Evolutionary conservation across 2,888 invertebrate genomes (phyloP).

Genomic region (Acronicta leporina): DNA sequence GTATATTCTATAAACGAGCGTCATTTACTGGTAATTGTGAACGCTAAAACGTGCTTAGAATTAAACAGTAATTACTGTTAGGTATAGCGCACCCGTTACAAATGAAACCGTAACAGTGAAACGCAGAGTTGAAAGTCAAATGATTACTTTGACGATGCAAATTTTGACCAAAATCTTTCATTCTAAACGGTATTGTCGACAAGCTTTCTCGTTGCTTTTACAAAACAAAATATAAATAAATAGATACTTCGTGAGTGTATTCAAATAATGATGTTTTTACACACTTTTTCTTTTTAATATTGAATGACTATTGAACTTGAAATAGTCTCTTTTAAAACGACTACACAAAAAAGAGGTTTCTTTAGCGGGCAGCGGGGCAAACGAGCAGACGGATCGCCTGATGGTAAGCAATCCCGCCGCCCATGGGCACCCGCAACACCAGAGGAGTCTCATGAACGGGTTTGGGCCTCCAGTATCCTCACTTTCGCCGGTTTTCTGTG

Average conservation of each 20-base stretch:
- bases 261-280: neutral
- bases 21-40: neutral
- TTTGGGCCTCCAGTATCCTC: no score
- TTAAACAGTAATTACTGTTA: neutral
- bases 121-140: neutral
- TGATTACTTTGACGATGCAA: neutral
- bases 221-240: neutral
- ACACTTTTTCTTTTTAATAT: neutral
- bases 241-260: neutral
- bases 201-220: conserved; percentile 1
- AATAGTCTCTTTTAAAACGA: no score
- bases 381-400: no score
- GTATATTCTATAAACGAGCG: neutral
- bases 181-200: neutral
- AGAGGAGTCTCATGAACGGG: no score
- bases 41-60: neutral
- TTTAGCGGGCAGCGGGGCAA: no score
- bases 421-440: no score
- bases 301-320: no score
- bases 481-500: no score
- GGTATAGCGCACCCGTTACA: neutral
- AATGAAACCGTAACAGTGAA: neutral
- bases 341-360: no score
- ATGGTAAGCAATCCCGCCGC: no score
- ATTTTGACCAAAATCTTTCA: neutral